Percentiles rank a stretch among this genome's conserved stretches.
phyloP scores from a whole-genome alignment of 1,140 invertebrate species.

The Lepidurus apus region DNA sequence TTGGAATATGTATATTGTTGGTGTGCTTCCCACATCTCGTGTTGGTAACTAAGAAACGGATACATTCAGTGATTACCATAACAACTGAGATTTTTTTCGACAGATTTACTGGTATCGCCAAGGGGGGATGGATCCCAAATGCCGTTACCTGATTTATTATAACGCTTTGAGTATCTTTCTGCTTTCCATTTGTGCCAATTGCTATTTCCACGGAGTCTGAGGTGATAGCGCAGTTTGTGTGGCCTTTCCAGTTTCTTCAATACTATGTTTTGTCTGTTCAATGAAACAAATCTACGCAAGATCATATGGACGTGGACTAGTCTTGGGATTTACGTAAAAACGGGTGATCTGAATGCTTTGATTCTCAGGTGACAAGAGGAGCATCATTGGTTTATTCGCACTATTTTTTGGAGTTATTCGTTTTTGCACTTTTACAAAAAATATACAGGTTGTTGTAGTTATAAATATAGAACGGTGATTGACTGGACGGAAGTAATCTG shows the following conservation, averaged over 20 bases:
- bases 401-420: not conserved
- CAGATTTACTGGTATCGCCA: conserved; percentile 50
- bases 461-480: not conserved
- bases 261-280: conserved; percentile 1
- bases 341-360: not conserved
- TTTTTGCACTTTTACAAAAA: not conserved
- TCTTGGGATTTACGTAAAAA: not conserved
- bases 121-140: conserved; percentile 48
- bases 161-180: conserved; percentile 47
- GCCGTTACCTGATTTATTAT: conserved; percentile 46
- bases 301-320: not conserved
- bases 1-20: conserved; percentile 24
- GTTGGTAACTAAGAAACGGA: conserved; percentile 8
- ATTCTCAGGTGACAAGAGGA: conserved; percentile 1
- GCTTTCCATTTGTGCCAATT: conserved; percentile 46
- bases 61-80: not conserved
- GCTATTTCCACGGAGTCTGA: conserved; percentile 38
- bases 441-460: not conserved
- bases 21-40: conserved; percentile 20
- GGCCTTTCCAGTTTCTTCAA: not conserved
- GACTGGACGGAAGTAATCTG: not conserved
- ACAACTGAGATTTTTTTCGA: conserved; percentile 38
- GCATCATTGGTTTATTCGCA: not conserved
- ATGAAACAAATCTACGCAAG: conserved; percentile 1
- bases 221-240: not conserved